These are phyloP conservation scores for Zingel zingel DNA, from an alignment of 2,113 vertebrate genomes.

Conservation along the genomic window DNA sequence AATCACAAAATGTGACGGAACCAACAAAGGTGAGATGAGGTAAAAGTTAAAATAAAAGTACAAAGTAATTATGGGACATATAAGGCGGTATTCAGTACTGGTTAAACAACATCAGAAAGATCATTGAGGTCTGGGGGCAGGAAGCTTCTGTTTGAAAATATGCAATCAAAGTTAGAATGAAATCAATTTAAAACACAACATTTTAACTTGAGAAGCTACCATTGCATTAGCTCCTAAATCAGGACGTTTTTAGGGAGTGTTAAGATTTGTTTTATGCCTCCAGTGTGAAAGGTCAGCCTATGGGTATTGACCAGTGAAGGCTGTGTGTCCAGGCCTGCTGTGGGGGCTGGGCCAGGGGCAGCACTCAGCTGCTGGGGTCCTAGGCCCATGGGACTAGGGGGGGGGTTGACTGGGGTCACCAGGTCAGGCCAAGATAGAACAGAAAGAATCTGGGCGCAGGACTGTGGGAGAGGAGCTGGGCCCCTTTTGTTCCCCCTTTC, in stretches of 20 bases:
- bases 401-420: conserved; percentile 81
- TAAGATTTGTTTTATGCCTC: conserved; percentile 75
- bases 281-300: conserved; percentile 73
- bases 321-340: conserved; percentile 62
- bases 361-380: conserved; percentile 83
- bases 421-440: conserved; percentile 87
- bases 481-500: conserved; percentile 71
- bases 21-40: neutral
- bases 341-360: conserved; percentile 66
- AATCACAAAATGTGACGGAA: neutral
- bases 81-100: neutral
- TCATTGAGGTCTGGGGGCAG: neutral
- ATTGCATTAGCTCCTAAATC: conserved; percentile 51
- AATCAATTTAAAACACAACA: neutral
- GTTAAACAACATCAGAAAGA: conserved; percentile 4
- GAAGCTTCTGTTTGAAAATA: conserved; percentile 7
- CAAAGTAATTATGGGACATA: neutral
- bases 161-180: too few relatives aligned
- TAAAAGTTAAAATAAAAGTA: neutral
- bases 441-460: conserved; percentile 85
- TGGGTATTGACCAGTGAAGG: conserved; percentile 78
- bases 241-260: conserved; percentile 61
- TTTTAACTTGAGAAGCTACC: conserved; percentile 49
- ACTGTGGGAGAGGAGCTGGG: conserved; percentile 74
- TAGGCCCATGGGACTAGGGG: conserved; percentile 75